Evolutionary conservation across 1,140 invertebrate genomes (phyloP).

Genomic region (Mercenaria mercenaria): DNA sequence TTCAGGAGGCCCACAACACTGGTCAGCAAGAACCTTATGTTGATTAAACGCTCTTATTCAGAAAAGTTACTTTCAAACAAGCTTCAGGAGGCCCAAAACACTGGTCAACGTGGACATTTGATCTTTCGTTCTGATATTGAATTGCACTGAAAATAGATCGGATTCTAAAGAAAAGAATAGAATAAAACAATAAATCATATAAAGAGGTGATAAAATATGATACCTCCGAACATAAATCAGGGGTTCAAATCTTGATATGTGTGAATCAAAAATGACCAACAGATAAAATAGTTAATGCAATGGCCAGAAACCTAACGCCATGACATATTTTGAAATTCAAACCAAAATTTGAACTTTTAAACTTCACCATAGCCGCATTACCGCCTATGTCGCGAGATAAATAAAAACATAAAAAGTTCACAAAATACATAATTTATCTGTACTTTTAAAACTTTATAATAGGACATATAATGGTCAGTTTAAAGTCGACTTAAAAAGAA

Average conservation of each 20-base stretch:
- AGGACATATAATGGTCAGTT: constrained; percentile 12
- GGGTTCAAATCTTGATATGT: neutral
- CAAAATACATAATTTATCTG: constrained; percentile 33
- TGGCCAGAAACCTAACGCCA: neutral
- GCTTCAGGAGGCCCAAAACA: no score
- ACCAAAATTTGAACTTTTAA: no score
- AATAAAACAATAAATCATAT: constrained; percentile 23
- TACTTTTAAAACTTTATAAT: neutral
- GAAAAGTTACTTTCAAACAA: no score
- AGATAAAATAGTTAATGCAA: neutral
- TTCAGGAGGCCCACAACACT: no score
- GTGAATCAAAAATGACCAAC: neutral
- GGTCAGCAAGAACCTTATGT: no score
- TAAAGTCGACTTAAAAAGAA: neutral
- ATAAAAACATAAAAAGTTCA: constrained; percentile 54
- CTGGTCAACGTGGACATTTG: neutral
- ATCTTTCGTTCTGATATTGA: neutral
- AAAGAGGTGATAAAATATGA: constrained; percentile 40
- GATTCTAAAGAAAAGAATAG: neutral
- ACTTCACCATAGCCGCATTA: neutral
- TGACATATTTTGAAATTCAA: neutral
- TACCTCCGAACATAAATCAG: constrained; percentile 16
- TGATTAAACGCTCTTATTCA: no score
- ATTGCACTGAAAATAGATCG: neutral
- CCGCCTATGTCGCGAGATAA: neutral